These are phyloP conservation scores for Synaphobranchus kaupii DNA, from an alignment of 2,797 vertebrate species.

Conservation along the genomic window DNA sequence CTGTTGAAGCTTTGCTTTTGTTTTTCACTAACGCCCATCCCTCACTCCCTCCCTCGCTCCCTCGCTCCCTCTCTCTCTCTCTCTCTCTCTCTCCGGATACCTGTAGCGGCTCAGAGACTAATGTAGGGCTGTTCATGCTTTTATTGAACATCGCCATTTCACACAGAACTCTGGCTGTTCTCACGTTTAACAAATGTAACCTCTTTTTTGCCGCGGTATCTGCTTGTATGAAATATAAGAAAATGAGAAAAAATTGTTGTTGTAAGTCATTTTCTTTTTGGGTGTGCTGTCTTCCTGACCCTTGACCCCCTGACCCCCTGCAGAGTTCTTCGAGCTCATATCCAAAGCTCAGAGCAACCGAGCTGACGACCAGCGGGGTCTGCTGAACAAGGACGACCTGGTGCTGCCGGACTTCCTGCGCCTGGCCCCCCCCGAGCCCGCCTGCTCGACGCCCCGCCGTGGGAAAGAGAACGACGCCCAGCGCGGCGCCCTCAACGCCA, in stretches of 20 bases:
- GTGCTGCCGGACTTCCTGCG: constrained; percentile 95
- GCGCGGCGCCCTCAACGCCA: constrained; percentile 48
- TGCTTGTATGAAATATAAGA: not conserved
- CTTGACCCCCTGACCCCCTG: constrained; percentile 14
- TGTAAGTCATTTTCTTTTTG: not conserved
- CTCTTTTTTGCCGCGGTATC: not conserved
- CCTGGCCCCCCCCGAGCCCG: constrained; percentile 68
- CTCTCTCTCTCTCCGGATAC: constrained; percentile 29
- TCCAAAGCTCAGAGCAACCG: constrained; percentile 99
- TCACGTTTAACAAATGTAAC: constrained; percentile 62
- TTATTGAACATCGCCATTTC: constrained; percentile 46
- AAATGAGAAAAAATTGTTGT: no score
- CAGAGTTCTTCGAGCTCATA: constrained; percentile 99
- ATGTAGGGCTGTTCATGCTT: constrained; percentile 62
- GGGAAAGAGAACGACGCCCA: constrained; percentile 54
- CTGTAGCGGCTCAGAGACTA: constrained; percentile 43
- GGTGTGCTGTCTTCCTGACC: not conserved
- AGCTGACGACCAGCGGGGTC: constrained; percentile 97
- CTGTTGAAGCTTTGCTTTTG: constrained; percentile 40
- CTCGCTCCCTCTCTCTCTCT: not conserved
- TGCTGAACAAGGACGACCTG: constrained; percentile 95
- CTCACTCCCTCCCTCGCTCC: constrained; percentile 5
- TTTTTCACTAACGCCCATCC: constrained; percentile 41
- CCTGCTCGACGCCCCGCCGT: constrained; percentile 67
- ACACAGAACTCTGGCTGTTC: constrained; percentile 61